phyloP scores from a whole-genome alignment of 2,888 invertebrate genomes.

The Nephrotoma appendiculata region DNA sequence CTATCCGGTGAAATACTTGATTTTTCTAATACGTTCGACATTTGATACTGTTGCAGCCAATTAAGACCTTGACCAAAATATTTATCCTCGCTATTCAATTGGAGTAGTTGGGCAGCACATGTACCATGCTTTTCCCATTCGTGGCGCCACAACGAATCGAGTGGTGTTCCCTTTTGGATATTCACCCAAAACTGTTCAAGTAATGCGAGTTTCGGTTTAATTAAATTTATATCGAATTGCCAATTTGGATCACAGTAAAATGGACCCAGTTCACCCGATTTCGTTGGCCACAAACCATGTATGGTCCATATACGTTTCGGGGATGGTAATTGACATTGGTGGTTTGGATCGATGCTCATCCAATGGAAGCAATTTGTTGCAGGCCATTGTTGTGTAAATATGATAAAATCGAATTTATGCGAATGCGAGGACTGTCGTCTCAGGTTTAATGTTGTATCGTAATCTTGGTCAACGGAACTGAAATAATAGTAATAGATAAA shows the following conservation, averaged over 20 bases:
- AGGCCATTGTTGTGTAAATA: conserved; percentile 75
- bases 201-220: conserved; percentile 41
- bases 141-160: conserved; percentile 54
- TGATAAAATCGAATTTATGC: conserved; percentile 42
- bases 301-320: conserved; percentile 54
- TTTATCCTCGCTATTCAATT: conserved; percentile 44
- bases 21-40: conserved; percentile 41
- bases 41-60: conserved; percentile 44
- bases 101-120: conserved; percentile 46
- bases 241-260: conserved; percentile 53
- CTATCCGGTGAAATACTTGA: conserved; percentile 42
- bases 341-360: conserved; percentile 42
- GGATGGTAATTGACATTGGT: conserved; percentile 48
- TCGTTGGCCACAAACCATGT: conserved; percentile 75
- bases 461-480: neutral
- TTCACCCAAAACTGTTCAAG: conserved; percentile 56
- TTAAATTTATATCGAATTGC: conserved; percentile 45
- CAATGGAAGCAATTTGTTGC: conserved; percentile 54
- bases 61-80: conserved; percentile 52
- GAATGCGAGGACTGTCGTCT: neutral
- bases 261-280: conserved; percentile 50
- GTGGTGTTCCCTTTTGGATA: conserved; percentile 42
- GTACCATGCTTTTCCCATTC: conserved; percentile 78
- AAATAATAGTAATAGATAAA: neutral
- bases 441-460: neutral